Conservation (phyloP, 2,113 vertebrate species). For the Cyphomyrus discorhynchus region DNA sequence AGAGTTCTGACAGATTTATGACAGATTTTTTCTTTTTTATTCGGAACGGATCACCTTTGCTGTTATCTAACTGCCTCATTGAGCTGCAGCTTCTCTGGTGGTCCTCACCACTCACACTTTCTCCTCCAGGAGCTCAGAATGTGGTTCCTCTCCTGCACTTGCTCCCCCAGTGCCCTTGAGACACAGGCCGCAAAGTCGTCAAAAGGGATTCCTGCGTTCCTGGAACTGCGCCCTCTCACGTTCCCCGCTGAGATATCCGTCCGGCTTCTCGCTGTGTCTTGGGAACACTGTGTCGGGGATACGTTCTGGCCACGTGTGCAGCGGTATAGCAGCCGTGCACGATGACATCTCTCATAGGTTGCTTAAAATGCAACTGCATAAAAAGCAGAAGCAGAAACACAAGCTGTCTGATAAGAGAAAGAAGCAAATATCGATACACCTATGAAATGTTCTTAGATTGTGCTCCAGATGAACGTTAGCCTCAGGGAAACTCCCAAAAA, state of each 20-base stretch:
- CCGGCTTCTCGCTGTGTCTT: neutral
- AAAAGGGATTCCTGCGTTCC: neutral
- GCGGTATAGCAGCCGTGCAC: neutral
- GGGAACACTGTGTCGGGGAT: neutral
- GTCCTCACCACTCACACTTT: neutral
- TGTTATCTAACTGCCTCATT: neutral
- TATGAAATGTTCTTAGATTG: neutral
- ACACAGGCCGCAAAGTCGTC: neutral
- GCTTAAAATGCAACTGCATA: neutral
- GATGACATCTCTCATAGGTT: neutral
- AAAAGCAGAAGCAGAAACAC: neutral
- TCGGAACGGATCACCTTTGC: neutral
- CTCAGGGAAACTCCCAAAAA: neutral
- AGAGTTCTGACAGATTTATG: neutral
- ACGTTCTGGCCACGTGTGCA: neutral
- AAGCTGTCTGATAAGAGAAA: neutral
- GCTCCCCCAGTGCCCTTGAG: neutral
- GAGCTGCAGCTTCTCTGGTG: neutral
- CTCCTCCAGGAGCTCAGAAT: neutral
- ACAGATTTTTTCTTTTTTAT: neutral
- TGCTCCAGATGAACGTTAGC: neutral
- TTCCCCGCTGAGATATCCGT: neutral
- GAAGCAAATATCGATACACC: neutral
- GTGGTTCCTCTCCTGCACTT: neutral
- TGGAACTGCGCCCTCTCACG: neutral